Base-by-base conservation (phyloP, 2,113 vertebrate species). In the Trichomycterus rosablanca region DNA sequence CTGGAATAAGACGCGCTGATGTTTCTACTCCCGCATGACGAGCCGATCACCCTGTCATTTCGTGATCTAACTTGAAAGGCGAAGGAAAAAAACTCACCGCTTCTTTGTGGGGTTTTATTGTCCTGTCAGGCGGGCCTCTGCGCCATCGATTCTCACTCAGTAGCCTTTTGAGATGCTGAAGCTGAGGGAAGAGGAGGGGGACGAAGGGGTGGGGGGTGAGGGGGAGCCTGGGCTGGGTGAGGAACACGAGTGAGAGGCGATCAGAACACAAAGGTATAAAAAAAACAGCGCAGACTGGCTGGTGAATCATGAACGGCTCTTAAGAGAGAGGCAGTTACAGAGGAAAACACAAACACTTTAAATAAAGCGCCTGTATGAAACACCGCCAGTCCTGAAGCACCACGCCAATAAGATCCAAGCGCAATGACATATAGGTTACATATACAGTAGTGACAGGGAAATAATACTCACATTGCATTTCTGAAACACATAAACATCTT, bases 41-140 rank as follows among this genome's bases (percentile, higher is more conserved):
- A 50, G 26, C 59, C 52, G 63, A 42, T 60, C 74, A 46, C 65
- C 43, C 58, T 63, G 28, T 45, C 32, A 80, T 76, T 71, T 78
- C 66, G 76, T 77, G 63, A 78, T 80, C 68, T 64, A 74, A 78
- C 50, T 51, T 59, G 71, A 50, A 68, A 73, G 53, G 67, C 39
- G 42, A 26, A 39, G 35, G 34, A 22, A 46, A 73, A 74, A 74
- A 81, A 87, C 87, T 88, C 87, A 89, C 87, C 86, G 83, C 83
- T 82, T 87, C 84, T 88, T 85, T 86, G 84, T 86, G 83, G 75
- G 34, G 7, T 66, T 83, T 87, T 88, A 89, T 89, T 89, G 86
- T 89, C 86, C 85, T 86, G 83, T 87, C 87, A 88, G 73, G 77
- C 83, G 81, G 83, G 83, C 84, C 85, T 85, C 85, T 88, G 87